Percentiles rank a stretch among this genome's conserved stretches.
phyloP scores from a whole-genome alignment of 2,113 vertebrate genomes.

The Oryzias curvinotus region DNA sequence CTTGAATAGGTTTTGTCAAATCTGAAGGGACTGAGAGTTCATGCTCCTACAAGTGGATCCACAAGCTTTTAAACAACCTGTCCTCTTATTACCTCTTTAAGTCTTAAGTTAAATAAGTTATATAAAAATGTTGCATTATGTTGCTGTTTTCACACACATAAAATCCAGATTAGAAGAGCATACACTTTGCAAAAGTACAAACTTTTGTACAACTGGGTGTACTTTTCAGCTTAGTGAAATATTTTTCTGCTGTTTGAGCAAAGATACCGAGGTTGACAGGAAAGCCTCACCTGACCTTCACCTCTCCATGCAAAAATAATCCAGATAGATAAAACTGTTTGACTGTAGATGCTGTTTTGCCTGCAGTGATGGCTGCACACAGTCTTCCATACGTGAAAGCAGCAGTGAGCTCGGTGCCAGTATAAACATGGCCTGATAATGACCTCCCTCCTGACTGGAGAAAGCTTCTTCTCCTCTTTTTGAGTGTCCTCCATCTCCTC shows the following conservation, averaged over 20 bases:
- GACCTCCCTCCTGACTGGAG: slow-evolving; percentile 77
- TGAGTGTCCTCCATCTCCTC: slow-evolving; percentile 37
- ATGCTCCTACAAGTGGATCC: too few species aligned
- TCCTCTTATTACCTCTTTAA: too few species aligned
- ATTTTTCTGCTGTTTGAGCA: slow-evolving; percentile 46
- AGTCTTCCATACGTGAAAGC: slow-evolving; percentile 62
- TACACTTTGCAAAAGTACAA: too few species aligned
- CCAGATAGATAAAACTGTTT: slow-evolving; percentile 23
- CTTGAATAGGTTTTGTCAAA: too few species aligned
- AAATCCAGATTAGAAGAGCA: too few species aligned
- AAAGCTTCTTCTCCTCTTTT: slow-evolving; percentile 39
- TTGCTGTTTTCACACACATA: too few species aligned
- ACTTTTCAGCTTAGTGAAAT: slow-evolving; percentile 12
- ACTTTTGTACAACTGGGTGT: neutral
- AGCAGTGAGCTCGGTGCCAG: slow-evolving; percentile 42
- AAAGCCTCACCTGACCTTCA: slow-evolving; percentile 44
- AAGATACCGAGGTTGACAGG: slow-evolving; percentile 22
- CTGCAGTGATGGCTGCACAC: slow-evolving; percentile 53
- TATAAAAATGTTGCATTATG: too few species aligned
- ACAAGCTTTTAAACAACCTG: too few species aligned
- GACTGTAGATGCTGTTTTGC: slow-evolving; percentile 34
- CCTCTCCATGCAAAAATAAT: slow-evolving; percentile 44
- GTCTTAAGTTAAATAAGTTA: too few species aligned
- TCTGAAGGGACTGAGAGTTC: too few species aligned
- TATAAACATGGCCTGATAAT: slow-evolving; percentile 71